Evolutionary conservation across 2,797 vertebrate genomes (phyloP).

Genomic region (Argentina silus): DNA sequence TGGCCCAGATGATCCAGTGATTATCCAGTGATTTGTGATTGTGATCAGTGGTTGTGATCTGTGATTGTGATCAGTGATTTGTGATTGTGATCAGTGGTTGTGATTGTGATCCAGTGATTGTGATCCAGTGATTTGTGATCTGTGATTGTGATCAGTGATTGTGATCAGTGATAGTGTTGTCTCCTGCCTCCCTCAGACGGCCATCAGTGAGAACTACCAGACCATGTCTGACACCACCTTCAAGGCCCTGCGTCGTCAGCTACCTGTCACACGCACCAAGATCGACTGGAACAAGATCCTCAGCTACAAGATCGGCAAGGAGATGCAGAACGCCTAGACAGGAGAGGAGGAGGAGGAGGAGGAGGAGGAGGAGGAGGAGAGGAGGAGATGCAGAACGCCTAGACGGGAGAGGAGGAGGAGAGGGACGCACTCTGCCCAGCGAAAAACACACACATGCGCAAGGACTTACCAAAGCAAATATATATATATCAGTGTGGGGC

Average conservation of each 20-base stretch:
- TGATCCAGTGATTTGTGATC: background rate
- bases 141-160: background rate
- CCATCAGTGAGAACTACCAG: slow-evolving; percentile 99
- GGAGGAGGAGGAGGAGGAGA: slow-evolving; percentile 44
- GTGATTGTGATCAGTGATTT: background rate
- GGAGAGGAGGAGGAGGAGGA: slow-evolving; percentile 42
- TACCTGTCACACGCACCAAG: slow-evolving; percentile 98
- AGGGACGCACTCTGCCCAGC: slow-evolving; percentile 46
- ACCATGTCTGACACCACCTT: slow-evolving; percentile 99
- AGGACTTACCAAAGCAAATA: slow-evolving; percentile 77
- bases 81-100: background rate
- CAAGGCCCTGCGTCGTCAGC: slow-evolving; percentile 97
- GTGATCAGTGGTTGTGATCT: slow-evolving; percentile 1
- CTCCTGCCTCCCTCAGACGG: slow-evolving; percentile 80
- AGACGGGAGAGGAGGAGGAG: slow-evolving; percentile 60
- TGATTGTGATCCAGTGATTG: background rate
- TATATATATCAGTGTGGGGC: slow-evolving; percentile 65
- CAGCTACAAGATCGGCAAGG: slow-evolving; percentile 99
- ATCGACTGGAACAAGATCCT: slow-evolving; percentile 99
- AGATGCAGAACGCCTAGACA: slow-evolving; percentile 96
- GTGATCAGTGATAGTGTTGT: background rate
- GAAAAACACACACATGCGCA: slow-evolving; percentile 40
- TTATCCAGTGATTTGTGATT: background rate
- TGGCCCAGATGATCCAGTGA: too few relatives aligned
- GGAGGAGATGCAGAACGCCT: slow-evolving; percentile 97